phyloP scores from a whole-genome alignment of 1,140 invertebrate species.

The Dryas iulia region DNA sequence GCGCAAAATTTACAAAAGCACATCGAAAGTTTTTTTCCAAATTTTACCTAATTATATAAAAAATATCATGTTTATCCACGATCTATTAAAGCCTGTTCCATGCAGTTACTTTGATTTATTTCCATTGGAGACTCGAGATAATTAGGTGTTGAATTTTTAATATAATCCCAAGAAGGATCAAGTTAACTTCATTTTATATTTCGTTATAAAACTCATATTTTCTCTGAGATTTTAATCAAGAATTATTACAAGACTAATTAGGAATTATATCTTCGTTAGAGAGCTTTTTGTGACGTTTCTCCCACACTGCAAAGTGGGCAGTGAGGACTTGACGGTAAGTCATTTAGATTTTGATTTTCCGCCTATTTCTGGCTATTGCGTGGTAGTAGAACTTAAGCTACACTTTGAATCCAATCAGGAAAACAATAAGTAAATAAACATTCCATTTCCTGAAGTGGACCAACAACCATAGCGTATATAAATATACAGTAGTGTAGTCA shows the following conservation, averaged over 20 bases:
- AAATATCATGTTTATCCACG: slow-evolving; percentile 30
- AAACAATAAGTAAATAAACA: too few species aligned
- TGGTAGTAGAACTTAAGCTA: too few species aligned
- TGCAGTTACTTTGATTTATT: slow-evolving; percentile 41
- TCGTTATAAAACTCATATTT: background rate
- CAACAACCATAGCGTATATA: background rate
- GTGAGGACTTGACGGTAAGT: too few species aligned
- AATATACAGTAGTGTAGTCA: background rate
- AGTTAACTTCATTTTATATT: background rate
- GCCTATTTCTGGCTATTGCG: too few species aligned
- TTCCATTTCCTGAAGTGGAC: too few species aligned
- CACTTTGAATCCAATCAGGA: too few species aligned
- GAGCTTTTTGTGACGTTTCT: too few species aligned
- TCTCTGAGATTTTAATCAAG: background rate
- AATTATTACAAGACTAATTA: background rate
- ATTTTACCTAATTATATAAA: slow-evolving; percentile 39
- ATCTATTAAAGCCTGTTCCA: slow-evolving; percentile 67
- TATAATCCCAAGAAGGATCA: background rate
- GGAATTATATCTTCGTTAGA: background rate
- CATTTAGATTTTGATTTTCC: too few species aligned
- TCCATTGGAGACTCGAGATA: slow-evolving; percentile 28
- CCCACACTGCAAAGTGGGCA: too few species aligned
- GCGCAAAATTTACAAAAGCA: slow-evolving; percentile 36
- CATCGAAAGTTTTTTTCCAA: slow-evolving; percentile 32
- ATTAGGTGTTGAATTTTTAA: slow-evolving; percentile 11